Base-by-base conservation (phyloP, 2,797 vertebrate species). In the Amblyraja radiata region DNA sequence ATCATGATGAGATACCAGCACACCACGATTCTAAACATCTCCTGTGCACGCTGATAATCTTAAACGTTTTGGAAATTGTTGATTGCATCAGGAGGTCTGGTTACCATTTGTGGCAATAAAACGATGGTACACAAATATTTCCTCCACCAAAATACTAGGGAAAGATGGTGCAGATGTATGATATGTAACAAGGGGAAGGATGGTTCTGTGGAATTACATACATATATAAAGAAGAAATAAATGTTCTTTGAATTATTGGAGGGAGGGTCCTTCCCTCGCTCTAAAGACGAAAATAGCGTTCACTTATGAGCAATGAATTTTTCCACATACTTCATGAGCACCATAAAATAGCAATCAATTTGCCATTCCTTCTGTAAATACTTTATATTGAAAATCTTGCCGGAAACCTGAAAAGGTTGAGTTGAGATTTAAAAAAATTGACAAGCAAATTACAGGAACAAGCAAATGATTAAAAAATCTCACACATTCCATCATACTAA, bases 311-410 rank as follows among this genome's bases (percentile, higher is more conserved):
- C 36, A 91, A 76, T 74, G 46, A 74, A 76, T 46, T 92, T 39
- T 74, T 74, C 90, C 23, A 74, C 23, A 54, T 76, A 92, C 71
- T 74, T 92, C 90, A 91, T 74, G 32, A 73, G 90, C 68, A 91
- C 90, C 68, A 25, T 73, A 90, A 74, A 39, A 68, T 68, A 68
- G 28, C 16, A 71, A 90, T 21, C 6, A 0, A 32, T 90, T 90
- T 74, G 63, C 21, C 21, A 90, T 46, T 25, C 36, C 65, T 90
- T 73, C 6, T 36, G 61, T 68, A 88, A 88, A 36, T 88, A 88
- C n/a, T 71, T 74, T 16, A 54, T 16, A 76, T 13, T 74, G 90
- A 92, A 54, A n/a, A 54, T 74, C 14, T 46, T 46, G 90, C 36
- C 23, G 65, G 54, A 74, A 92, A n/a, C 76, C 1, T 92, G 90